Base-by-base conservation (phyloP, 2,113 vertebrate species). In the Callionymus lyra region DNA sequence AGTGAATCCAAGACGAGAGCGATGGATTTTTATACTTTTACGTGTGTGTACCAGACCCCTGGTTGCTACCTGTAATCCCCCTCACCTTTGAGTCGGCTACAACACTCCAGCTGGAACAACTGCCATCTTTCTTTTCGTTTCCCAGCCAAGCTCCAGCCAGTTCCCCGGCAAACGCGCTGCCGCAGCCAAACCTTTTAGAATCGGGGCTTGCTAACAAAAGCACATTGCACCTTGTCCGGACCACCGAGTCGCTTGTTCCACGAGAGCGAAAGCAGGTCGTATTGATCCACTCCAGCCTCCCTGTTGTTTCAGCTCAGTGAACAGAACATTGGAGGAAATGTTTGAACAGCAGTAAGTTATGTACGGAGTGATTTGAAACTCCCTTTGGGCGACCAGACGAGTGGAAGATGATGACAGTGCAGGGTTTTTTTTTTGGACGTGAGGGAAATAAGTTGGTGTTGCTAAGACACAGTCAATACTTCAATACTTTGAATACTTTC, bases 281-380 rank as follows among this genome's bases (percentile, higher is more conserved):
- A 75, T 77, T 53, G 77, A 77, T 80, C 62, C 53, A 34, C 43
- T 39, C 36, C 9, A 16, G 38, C 56, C 59, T 59, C 52, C 53
- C 58, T 59, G 68, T 72, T 70, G 63, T 75, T 75, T 73, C 54
- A 53, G 59, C 62, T 70, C 62, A 65, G 67, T 3, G 31, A 68
- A 35, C 73, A 44, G 41, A 47, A 51, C 65, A 65, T 71, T 38
- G 43, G 44, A 51, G 49, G 45, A 56, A 56, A 54, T 66, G 71
- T 77, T 60, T 72, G 58, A 56, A 66, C 60, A 70, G 54, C 43
- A 68, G 48, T 69, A 68, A 77, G 53, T 63, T 71, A 73, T 75
- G 72, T 71, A 53, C 50, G 5, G 46, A 46, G 65, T 64, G 64
- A 66, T 79, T 67, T 61, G 47, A 55, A 59, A 36, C 41, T 50